Evolutionary conservation across 2,797 vertebrate species (phyloP).

Genomic region (Danio kyathit): DNA sequence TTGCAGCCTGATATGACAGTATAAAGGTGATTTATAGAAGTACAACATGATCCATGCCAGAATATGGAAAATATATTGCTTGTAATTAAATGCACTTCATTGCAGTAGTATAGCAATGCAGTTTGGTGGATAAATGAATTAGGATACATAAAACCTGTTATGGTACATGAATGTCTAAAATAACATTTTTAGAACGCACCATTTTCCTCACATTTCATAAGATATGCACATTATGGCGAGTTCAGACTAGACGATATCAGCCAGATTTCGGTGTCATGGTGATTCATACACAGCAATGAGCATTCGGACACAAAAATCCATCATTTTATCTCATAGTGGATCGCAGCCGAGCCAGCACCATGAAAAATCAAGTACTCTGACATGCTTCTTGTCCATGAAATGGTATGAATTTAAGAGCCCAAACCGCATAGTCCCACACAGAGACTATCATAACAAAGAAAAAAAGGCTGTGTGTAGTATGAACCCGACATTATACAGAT

Average conservation of each 20-base stretch:
- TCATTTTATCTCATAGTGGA: no score
- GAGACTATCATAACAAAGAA: no score
- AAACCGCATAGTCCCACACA: no score
- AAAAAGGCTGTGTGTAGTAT: no score
- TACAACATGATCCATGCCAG: constrained; percentile 28
- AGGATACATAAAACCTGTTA: neutral
- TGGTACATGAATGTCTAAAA: neutral
- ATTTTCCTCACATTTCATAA: constrained; percentile 15
- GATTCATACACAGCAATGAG: no score
- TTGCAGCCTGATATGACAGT: neutral
- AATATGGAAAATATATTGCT: constrained; percentile 31
- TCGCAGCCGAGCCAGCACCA: no score
- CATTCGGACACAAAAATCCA: no score
- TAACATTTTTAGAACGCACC: neutral
- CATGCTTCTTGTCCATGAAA: no score
- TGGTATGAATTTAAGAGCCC: no score
- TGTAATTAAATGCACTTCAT: constrained; percentile 13
- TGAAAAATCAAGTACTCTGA: no score
- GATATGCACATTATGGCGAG: neutral
- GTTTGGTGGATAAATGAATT: neutral
- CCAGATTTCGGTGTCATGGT: neutral
- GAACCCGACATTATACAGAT: neutral
- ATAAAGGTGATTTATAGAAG: constrained; percentile 1
- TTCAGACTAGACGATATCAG: no score
- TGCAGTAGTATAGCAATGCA: neutral